These are phyloP conservation scores for Podarcis lilfordi DNA, from an alignment of 2,797 vertebrate species.

Conservation along the genomic window DNA sequence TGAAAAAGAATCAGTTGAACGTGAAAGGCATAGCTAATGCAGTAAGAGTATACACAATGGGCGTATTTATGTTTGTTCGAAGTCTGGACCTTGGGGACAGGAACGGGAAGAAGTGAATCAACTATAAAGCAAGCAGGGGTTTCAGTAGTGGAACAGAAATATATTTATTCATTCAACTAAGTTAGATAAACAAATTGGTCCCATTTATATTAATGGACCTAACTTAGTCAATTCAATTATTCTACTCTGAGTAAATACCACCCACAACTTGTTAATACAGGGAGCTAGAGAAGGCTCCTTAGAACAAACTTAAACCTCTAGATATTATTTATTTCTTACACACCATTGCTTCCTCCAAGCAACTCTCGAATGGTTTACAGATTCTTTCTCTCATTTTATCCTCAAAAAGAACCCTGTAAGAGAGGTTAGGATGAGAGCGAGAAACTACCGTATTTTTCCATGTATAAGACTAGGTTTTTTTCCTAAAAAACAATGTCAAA, in stretches of 20 bases:
- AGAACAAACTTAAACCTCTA: background rate
- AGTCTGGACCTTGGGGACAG: background rate
- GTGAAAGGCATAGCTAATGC: background rate
- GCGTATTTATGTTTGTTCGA: background rate
- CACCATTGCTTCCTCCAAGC: background rate
- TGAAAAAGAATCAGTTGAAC: background rate
- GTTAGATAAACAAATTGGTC: too few species aligned
- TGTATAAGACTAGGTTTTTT: too few species aligned
- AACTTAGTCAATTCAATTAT: too few species aligned
- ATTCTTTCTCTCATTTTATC: background rate
- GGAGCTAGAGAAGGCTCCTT: constrained; percentile 13
- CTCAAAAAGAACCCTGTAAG: background rate
- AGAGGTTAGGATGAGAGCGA: background rate
- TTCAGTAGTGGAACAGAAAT: background rate
- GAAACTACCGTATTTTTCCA: background rate
- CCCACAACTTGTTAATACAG: background rate
- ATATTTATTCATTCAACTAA: fast-evolving
- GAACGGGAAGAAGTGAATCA: background rate
- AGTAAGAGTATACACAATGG: background rate
- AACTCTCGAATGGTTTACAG: too few species aligned
- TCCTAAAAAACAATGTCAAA: too few species aligned
- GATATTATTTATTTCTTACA: background rate
- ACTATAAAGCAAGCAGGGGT: background rate
- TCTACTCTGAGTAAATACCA: too few species aligned
- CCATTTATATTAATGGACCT: too few species aligned